Evolutionary conservation across 2,888 invertebrate species (phyloP).

Genomic region (Drosophila meridionalis): DNA sequence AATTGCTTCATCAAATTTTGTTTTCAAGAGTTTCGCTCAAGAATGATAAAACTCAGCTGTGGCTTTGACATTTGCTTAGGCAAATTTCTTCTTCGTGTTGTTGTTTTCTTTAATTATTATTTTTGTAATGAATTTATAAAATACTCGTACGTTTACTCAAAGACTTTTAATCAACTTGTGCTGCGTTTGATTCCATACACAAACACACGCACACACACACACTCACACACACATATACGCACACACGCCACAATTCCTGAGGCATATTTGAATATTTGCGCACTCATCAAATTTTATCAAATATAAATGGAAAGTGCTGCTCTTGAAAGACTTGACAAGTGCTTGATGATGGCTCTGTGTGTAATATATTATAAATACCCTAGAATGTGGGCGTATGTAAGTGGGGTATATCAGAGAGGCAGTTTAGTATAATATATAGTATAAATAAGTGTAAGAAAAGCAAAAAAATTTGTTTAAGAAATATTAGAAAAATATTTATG

Average conservation of each 20-base stretch:
- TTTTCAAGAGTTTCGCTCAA: conserved; percentile 1
- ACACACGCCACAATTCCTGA: conserved; percentile 22
- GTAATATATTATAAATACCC: conserved; percentile 11
- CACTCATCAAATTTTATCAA: conserved; percentile 41
- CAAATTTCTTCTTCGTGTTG: conserved; percentile 14
- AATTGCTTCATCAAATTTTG: conserved; percentile 19
- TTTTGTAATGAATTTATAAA: conserved; percentile 33
- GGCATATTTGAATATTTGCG: conserved; percentile 46
- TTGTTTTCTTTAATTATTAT: conserved; percentile 24
- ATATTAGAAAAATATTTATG: background rate
- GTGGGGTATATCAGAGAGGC: no score
- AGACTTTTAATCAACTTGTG: conserved; percentile 49
- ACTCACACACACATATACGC: conserved; percentile 5
- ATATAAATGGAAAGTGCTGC: conserved; percentile 33
- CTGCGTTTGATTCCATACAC: conserved; percentile 30
- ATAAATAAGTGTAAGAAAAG: background rate
- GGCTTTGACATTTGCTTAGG: conserved; percentile 11
- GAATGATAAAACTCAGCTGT: conserved; percentile 2
- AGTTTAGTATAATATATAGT: background rate
- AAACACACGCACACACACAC: conserved; percentile 8
- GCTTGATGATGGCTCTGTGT: conserved; percentile 5
- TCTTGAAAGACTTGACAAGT: conserved; percentile 29
- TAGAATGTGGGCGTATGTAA: background rate
- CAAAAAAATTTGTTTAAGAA: background rate
- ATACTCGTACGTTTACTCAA: conserved; percentile 33